Base-by-base conservation (phyloP, 2,797 vertebrate species). In the Eleutherodactylus coqui region DNA sequence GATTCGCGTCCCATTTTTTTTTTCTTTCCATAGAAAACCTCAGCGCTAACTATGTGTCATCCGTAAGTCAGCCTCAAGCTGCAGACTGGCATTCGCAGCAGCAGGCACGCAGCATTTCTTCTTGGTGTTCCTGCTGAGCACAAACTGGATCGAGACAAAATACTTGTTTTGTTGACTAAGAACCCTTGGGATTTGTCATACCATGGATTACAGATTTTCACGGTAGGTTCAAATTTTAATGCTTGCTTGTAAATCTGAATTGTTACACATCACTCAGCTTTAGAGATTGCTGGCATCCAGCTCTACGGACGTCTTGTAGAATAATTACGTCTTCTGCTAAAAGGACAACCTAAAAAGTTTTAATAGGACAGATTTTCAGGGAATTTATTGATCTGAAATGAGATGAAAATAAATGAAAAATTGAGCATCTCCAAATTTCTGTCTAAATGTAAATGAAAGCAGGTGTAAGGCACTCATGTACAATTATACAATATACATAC, bases 171-270 rank as follows among this genome's bases (percentile, higher is more conserved):
- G 24, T 82, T 76, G 47, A 51, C 19, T 27, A 84, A 79, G 75
- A 77, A 88, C 82, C 70, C 85, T 75, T 75, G 87, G 82, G 79
- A 87, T 79, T 82, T 88, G 24, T 72, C 79, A 27, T 51, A 58
- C 2, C 21, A 91, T 89, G 91, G 90, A 89, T 88, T 91, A 89
- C 88, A 87, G 80, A 8, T 47, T 85, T 83, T 80, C 62, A 87
- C 79, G 92, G 92, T 93, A 91, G 73, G 92, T 91, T 85, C 69
- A 69, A 34, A 32, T 88, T 90, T 88, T 4, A 27, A 69, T 24
- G 32, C 55, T 88, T 89, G 85, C 89, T 60, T 73, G 60, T 87
- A 86, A 80, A 88, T 79, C 49, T 82, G 14, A 72, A 82, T 32
- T 5, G 19, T 86, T 83, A 41, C 0, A 3, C 38, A 80, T 88